These are phyloP conservation scores for Sphaerophoria taeniata DNA, from an alignment of 2,888 invertebrate genomes.

Conservation along the genomic window DNA sequence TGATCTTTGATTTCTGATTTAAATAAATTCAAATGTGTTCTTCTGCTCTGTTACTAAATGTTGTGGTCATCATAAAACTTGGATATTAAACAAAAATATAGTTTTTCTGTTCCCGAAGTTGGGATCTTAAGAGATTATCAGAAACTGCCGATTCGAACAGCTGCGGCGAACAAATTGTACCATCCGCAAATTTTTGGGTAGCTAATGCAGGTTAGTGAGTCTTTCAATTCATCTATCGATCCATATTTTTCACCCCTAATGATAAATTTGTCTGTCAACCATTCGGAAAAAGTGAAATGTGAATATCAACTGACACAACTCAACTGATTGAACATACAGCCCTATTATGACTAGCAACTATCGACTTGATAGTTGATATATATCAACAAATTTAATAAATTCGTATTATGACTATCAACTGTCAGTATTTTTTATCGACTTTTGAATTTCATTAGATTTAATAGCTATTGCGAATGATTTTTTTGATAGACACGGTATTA, in stretches of 20 bases:
- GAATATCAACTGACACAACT: background rate
- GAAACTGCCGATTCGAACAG: conserved; percentile 29
- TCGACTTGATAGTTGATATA: no score
- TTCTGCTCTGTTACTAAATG: background rate
- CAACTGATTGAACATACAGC: conserved; percentile 6
- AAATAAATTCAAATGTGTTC: background rate
- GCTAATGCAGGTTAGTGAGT: conserved; percentile 82
- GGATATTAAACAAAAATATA: conserved; percentile 1
- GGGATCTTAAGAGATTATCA: conserved; percentile 22
- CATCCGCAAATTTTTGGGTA: conserved; percentile 83
- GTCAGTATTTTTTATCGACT: no score
- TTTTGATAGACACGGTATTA: no score
- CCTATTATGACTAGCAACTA: no score
- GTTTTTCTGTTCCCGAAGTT: background rate
- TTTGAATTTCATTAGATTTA: no score
- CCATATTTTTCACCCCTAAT: no score
- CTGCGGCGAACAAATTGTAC: conserved; percentile 82
- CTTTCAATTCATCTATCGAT: background rate
- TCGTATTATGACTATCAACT: no score
- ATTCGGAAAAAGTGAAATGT: conserved; percentile 11
- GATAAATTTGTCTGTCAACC: background rate
- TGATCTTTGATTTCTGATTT: background rate
- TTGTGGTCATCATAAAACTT: conserved; percentile 19
- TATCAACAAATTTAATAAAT: no score
- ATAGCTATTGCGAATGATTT: no score